Percentiles rank a stretch among this genome's conserved stretches.
Conservation (phyloP, 1,140 invertebrate species). For the Drosophila carrolli region DNA sequence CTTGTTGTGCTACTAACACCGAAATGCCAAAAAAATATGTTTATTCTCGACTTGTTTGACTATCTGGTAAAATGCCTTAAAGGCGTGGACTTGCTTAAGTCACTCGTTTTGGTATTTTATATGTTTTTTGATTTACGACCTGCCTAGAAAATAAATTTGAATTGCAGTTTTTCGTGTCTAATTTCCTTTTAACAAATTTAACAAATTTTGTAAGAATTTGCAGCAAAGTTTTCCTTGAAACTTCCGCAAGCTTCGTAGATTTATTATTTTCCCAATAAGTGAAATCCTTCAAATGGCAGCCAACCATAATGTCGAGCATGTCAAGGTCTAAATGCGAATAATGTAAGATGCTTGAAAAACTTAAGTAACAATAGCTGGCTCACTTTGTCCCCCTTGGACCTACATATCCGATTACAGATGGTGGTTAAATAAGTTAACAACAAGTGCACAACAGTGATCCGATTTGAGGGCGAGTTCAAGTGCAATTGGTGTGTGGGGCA, state of each 20-base stretch:
- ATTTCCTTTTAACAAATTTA: background rate
- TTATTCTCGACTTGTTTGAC: slow-evolving; percentile 34
- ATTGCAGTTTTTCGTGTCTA: background rate
- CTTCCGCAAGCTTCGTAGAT: background rate
- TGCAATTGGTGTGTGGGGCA: slow-evolving; percentile 47
- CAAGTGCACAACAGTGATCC: slow-evolving; percentile 60
- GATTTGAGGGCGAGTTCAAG: slow-evolving; percentile 58
- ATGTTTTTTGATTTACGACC: slow-evolving; percentile 6
- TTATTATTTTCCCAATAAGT: slow-evolving; percentile 11
- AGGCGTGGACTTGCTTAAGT: slow-evolving; percentile 1
- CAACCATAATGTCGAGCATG: slow-evolving; percentile 40
- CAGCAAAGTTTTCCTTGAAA: slow-evolving; percentile 2
- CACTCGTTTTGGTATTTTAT: background rate
- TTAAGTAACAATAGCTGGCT: slow-evolving; percentile 17
- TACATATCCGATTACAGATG: slow-evolving; percentile 21
- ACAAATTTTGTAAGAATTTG: background rate
- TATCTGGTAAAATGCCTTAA: background rate
- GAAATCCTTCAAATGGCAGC: slow-evolving; percentile 34
- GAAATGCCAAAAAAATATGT: slow-evolving; percentile 15
- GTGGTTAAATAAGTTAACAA: slow-evolving; percentile 63
- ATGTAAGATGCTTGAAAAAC: slow-evolving; percentile 60
- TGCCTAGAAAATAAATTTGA: background rate
- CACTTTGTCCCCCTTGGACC: slow-evolving; percentile 2
- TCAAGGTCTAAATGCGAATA: slow-evolving; percentile 74
- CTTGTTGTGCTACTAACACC: slow-evolving; percentile 34